A percentile compares a stretch with the other conserved stretches of the same genome.
Conservation (phyloP, 1,140 invertebrate species). For the Leptoteleia sp. region DNA sequence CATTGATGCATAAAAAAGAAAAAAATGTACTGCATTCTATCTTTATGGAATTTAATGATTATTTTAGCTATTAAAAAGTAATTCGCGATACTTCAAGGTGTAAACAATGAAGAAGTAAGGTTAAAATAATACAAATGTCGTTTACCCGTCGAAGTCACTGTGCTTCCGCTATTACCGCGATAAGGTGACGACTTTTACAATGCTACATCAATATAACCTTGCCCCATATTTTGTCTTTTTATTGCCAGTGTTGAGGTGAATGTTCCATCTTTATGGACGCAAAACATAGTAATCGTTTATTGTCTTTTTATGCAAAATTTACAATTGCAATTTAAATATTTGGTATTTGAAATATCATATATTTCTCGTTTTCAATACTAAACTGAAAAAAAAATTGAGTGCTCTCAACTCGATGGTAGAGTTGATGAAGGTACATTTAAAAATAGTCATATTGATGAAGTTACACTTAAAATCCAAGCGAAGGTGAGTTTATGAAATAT, state of each 20-base stretch:
- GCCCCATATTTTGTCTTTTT: constrained; percentile 50
- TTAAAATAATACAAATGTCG: constrained; percentile 58
- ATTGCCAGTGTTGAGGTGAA: constrained; percentile 43
- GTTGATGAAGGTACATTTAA: too few species aligned
- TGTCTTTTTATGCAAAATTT: constrained; percentile 5
- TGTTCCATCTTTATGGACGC: constrained; percentile 59
- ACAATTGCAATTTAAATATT: too few species aligned
- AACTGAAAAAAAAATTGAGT: too few species aligned
- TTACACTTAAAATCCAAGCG: too few species aligned
- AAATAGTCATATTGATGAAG: too few species aligned
- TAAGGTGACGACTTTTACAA: constrained; percentile 56
- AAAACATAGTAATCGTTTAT: constrained; percentile 42
- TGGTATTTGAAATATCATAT: too few species aligned
- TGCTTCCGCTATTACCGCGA: constrained; percentile 58
- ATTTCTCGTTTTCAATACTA: too few species aligned
- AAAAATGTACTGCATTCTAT: constrained; percentile 42
- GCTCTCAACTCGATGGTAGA: too few species aligned
- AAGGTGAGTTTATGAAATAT: too few species aligned
- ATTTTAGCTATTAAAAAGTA: constrained; percentile 66
- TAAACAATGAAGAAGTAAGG: constrained; percentile 70
- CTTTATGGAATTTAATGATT: constrained; percentile 61
- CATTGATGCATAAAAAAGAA: constrained; percentile 58
- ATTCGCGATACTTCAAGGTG: constrained; percentile 68
- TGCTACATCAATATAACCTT: constrained; percentile 51
- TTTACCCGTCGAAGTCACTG: constrained; percentile 60